phyloP scores from a whole-genome alignment of 2,888 invertebrate genomes.

The Diaphora mendica region DNA sequence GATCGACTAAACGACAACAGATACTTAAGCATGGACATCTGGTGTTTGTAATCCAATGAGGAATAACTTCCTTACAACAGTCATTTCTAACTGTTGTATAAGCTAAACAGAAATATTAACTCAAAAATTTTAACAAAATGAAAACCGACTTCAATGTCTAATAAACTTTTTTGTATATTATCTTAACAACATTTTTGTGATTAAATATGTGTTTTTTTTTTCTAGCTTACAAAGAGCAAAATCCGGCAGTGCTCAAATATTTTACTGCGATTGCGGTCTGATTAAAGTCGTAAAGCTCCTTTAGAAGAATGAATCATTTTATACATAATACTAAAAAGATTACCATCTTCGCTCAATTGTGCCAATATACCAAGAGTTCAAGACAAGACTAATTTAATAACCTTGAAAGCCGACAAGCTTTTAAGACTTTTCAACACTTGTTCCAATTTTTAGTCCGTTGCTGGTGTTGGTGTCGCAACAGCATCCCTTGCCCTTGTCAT shows the following conservation, averaged over 20 bases:
- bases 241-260: too few relatives aligned
- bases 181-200: too few relatives aligned
- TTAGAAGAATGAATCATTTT: too few relatives aligned
- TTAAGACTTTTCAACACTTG: slow-evolving; percentile 10
- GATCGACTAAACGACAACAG: slow-evolving; percentile 4
- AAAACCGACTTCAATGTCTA: too few relatives aligned
- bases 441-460: slow-evolving; percentile 18
- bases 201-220: too few relatives aligned
- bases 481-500: slow-evolving; percentile 18
- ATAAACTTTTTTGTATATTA: too few relatives aligned
- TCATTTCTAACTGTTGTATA: not conserved
- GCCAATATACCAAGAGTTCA: not conserved
- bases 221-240: too few relatives aligned
- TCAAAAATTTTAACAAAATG: too few relatives aligned
- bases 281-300: too few relatives aligned
- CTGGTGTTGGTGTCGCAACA: slow-evolving; percentile 11
- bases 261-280: too few relatives aligned
- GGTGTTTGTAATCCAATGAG: slow-evolving; percentile 9
- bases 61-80: not conserved
- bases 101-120: too few relatives aligned
- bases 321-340: too few relatives aligned
- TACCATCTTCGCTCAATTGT: not conserved
- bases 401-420: not conserved
- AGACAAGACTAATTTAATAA: not conserved
- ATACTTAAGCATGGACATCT: not conserved